Base-by-base conservation (phyloP, 2,113 vertebrate species). In the Peromyscus maniculatus region DNA sequence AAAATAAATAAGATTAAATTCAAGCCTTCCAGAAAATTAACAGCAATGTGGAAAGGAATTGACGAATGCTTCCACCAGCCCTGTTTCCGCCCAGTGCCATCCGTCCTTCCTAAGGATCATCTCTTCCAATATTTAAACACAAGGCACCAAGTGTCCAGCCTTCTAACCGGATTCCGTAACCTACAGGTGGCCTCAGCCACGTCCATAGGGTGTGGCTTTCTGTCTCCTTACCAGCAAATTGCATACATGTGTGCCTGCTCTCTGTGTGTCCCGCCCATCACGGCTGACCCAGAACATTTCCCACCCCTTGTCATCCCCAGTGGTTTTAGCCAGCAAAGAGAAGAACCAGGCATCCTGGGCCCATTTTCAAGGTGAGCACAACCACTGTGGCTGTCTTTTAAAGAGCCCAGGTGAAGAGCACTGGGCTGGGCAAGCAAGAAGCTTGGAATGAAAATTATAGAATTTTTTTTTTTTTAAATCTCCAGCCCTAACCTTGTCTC, bases 181-280 rank as follows among this genome's bases (percentile, higher is more conserved):
- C 0, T 0, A 26, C 0, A 31, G 69, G 46, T 33, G 33, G 55
- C 7, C 7, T 22, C 46, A 55, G n/a, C 9, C 19, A 1, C 39
- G 33, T 67, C 52, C 55, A 2, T 9, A 2, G 52, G 52, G 17
- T 12, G 3, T 2, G n/a, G 59, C 4, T 67, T 82, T 17, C 7
- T 5, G 5, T 46, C 88, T 95, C 26, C 49, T 82, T 26, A 9
- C 33, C 86, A 87, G 55, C 21, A 75, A 17, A 52, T 5, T 5
- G 2, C 33, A 15, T 1, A 6, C 26, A 16, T 88, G 64, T 88
- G 64, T 46, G 33, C 4, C 9, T 28, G 24, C 5, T 43, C 19
- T 75, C n/a, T 31, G 11, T 52, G 16, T 57, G 49, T 55, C 39
- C 36, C 19, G 10, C 66, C 39, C 3, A 0, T 24, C 2, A 1